These are phyloP conservation scores for Malurus splendens DNA, from an alignment of 2,797 vertebrate genomes.

Conservation along the genomic window DNA sequence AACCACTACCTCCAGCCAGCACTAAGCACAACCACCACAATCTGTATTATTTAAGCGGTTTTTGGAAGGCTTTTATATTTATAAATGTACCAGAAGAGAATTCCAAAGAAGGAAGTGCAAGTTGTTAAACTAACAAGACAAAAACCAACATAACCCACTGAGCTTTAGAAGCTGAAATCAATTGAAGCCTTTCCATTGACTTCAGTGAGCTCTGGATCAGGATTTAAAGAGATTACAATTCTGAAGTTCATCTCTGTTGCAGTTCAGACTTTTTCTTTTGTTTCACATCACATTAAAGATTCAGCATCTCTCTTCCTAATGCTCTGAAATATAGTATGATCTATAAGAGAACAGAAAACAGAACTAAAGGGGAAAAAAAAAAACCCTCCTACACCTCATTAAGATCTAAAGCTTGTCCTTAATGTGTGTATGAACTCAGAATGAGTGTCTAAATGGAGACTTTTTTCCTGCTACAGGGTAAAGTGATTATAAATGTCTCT, in stretches of 20 bases:
- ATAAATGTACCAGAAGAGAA: background rate
- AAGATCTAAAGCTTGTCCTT: conserved; percentile 50
- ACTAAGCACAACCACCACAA: background rate
- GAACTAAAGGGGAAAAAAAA: background rate
- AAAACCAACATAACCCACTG: conserved; percentile 43
- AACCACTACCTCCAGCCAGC: background rate
- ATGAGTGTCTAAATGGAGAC: conserved; percentile 43
- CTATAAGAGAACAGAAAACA: conserved; percentile 7
- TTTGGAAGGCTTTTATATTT: background rate
- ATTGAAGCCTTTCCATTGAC: conserved; percentile 27
- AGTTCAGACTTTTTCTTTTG: background rate
- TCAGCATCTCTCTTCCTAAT: background rate
- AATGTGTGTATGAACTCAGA: conserved; percentile 43
- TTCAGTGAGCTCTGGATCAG: conserved; percentile 31
- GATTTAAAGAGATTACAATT: conserved; percentile 12
- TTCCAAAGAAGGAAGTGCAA: background rate
- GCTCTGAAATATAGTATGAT: conserved; percentile 28
- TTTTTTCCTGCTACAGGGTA: conserved; percentile 26
- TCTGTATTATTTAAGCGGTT: background rate
- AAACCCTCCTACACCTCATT: conserved; percentile 23
- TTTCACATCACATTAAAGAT: conserved; percentile 37
- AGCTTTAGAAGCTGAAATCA: conserved; percentile 47
- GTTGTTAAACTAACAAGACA: conserved; percentile 3
- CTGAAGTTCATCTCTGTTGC: background rate
- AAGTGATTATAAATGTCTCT: conserved; percentile 52